Conservation (phyloP, 2,888 invertebrate species). For the Tetranychus truncatus region DNA sequence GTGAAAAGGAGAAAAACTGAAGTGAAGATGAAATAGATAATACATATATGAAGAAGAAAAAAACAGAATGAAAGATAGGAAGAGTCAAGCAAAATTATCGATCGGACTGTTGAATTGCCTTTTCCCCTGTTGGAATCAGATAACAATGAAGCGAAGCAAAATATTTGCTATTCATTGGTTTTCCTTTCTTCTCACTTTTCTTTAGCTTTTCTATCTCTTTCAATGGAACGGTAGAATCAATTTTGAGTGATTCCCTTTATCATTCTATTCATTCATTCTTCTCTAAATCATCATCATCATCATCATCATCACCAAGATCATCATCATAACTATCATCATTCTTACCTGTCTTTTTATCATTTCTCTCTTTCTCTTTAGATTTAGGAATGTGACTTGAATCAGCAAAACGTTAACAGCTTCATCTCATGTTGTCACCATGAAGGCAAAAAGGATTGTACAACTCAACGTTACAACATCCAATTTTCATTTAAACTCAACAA, state of each 20-base stretch:
- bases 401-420: background rate
- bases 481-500: background rate
- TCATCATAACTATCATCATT: conserved; percentile 3
- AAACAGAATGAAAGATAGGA: background rate
- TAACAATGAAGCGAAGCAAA: background rate
- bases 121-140: background rate
- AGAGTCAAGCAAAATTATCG: background rate
- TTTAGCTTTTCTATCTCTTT: background rate
- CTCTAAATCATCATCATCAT: background rate
- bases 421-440: background rate
- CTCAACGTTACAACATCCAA: background rate
- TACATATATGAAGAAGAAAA: background rate
- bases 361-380: background rate
- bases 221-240: background rate
- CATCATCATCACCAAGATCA: background rate
- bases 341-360: background rate
- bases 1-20: background rate
- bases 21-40: background rate
- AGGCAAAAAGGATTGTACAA: background rate
- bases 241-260: background rate
- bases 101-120: background rate
- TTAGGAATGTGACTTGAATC: background rate
- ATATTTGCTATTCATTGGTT: conserved; percentile 1
- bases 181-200: background rate
- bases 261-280: conserved; percentile 5